Evolutionary conservation across 2,888 invertebrate genomes (phyloP), one percentile per base, ranked within the genome.

Genomic region (Zygothrica quintamaculata): DNA sequence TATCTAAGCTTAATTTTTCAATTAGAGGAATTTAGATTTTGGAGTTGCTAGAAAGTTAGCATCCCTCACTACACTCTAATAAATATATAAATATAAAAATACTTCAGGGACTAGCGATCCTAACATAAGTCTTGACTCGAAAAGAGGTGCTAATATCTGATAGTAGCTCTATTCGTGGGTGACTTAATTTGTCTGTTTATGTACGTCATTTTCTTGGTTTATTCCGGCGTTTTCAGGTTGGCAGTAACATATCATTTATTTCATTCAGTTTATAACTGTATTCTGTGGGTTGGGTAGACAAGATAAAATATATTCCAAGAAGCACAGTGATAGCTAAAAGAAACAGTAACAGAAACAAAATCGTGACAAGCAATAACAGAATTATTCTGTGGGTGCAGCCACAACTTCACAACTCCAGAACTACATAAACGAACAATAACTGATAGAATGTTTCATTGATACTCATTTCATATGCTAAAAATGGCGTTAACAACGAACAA

Each of bases 161-260:
- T n/a, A n/a, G n/a, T n/a, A n/a, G n/a, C n/a, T n/a, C n/a, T n/a
- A n/a, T n/a, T n/a, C n/a, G n/a, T n/a, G n/a, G n/a, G n/a, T n/a
- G n/a, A n/a, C n/a, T n/a, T n/a, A n/a, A 22, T 3, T 22, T 2
- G 5, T 2, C 5, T 22, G 47, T 43, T 13, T 31, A 52, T 36
- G 46, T 51, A 56, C 44, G 59, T 74, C 65, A 69, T 74, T 74
- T 48, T 71, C 65, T 29, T 51, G 15, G 26, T 11, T 42, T 40
- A 22, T 47, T 51, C 56, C 46, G 34, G n/a, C 50, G 37, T 34
- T 8, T 25, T 34, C 47, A 8, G n/a, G n/a, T 39, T 18, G 42
- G 46, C 70, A 77, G 59, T 76, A 76, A 71, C 61, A 71, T 48
- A 72, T 60, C 50, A 66, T 75, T 55, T 76, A 66, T 78, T 15